Evolutionary conservation across 2,888 invertebrate species (phyloP).

Genomic region (Acrocera orbiculus): DNA sequence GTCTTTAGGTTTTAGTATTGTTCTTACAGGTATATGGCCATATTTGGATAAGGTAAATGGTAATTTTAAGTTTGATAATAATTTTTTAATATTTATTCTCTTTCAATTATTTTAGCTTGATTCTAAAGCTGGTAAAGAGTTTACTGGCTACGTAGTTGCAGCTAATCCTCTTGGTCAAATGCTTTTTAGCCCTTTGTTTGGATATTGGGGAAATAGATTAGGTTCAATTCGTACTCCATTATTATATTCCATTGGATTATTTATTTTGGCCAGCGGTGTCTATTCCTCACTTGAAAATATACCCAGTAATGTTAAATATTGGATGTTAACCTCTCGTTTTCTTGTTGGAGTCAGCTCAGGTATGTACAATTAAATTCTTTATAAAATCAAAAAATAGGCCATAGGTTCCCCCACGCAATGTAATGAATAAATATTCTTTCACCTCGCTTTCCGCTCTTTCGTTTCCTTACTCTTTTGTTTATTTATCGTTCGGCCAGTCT

Average conservation of each 20-base stretch:
- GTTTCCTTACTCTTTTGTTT: too few species aligned
- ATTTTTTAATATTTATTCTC: neutral
- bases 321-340: slow-evolving; percentile 61
- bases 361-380: slow-evolving; percentile 22
- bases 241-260: slow-evolving; percentile 48
- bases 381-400: too few species aligned
- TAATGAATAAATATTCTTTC: too few species aligned
- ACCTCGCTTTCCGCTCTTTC: too few species aligned
- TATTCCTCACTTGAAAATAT: slow-evolving; percentile 61
- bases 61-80: neutral
- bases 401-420: too few species aligned
- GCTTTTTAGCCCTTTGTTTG: slow-evolving; percentile 66
- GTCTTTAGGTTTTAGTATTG: slow-evolving; percentile 74
- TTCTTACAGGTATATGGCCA: slow-evolving; percentile 76
- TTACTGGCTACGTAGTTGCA: slow-evolving; percentile 67
- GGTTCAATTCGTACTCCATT: slow-evolving; percentile 55
- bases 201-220: slow-evolving; percentile 66
- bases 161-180: slow-evolving; percentile 78
- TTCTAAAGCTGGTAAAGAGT: slow-evolving; percentile 59
- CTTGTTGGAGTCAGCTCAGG: slow-evolving; percentile 71
- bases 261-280: slow-evolving; percentile 51
- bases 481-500: too few species aligned
- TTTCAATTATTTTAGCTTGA: slow-evolving; percentile 44
- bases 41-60: slow-evolving; percentile 59
- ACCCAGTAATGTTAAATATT: slow-evolving; percentile 44